phyloP scores from a whole-genome alignment of 2,888 invertebrate species.

The Drosophila niveifrons region DNA sequence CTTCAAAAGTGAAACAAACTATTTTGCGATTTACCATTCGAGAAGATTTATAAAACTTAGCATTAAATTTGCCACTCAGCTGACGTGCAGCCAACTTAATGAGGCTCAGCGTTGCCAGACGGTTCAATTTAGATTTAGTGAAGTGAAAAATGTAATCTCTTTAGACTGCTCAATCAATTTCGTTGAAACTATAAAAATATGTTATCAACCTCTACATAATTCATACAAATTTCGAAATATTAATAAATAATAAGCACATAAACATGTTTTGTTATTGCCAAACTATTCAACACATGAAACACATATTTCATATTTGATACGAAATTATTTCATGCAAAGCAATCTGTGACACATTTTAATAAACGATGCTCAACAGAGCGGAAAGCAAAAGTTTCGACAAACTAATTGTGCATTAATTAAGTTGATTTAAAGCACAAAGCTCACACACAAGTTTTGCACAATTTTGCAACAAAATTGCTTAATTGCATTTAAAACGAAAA shows the following conservation, averaged over 20 bases:
- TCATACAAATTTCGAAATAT: too few relatives aligned
- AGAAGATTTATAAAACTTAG: neutral
- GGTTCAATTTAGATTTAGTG: neutral
- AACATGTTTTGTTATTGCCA: too few relatives aligned
- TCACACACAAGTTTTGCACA: too few relatives aligned
- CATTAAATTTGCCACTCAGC: neutral
- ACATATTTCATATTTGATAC: too few relatives aligned
- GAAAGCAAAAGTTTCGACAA: neutral
- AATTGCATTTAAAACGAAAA: neutral
- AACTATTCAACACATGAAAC: too few relatives aligned
- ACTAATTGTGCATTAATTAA: slow-evolving; percentile 3
- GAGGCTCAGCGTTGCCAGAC: neutral
- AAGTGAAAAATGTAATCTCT: neutral
- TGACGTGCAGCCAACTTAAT: neutral
- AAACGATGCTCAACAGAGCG: neutral
- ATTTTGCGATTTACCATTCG: neutral
- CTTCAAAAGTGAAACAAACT: neutral
- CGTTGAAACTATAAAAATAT: too few relatives aligned
- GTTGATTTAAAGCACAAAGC: neutral
- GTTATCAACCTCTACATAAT: too few relatives aligned
- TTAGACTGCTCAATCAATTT: too few relatives aligned
- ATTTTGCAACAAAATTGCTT: neutral
- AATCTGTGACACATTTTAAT: neutral
- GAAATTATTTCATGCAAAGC: neutral
- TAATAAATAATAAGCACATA: too few relatives aligned